Conservation (phyloP, 2,797 vertebrate genomes). For the Phrynocephalus vlangalii region DNA sequence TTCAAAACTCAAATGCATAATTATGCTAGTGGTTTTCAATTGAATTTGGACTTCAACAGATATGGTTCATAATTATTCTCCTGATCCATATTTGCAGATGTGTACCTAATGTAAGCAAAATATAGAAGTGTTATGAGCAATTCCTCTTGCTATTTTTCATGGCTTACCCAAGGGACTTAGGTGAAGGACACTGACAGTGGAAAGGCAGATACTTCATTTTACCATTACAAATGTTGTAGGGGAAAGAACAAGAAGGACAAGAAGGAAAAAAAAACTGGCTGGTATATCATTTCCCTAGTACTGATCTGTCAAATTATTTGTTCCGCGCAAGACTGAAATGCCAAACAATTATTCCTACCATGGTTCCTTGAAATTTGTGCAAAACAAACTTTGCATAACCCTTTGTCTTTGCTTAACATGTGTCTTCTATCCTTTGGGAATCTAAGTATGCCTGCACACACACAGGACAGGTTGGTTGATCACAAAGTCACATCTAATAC, state of each 20-base stretch:
- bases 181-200: not conserved
- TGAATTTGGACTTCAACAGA: not conserved
- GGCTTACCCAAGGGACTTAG: not conserved
- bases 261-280: not conserved
- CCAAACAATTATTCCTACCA: too few relatives aligned
- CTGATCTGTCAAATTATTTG: not conserved
- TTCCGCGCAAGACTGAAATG: too few relatives aligned
- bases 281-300: not conserved
- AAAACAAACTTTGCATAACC: too few relatives aligned
- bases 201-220: not conserved
- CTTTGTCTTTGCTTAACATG: too few relatives aligned
- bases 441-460: too few relatives aligned
- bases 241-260: not conserved
- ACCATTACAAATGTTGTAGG: not conserved
- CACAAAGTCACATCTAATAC: too few relatives aligned
- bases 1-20: not conserved
- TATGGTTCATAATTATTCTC: not conserved
- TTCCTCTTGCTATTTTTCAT: not conserved
- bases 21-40: not conserved
- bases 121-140: not conserved
- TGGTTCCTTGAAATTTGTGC: too few relatives aligned
- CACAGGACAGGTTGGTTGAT: too few relatives aligned
- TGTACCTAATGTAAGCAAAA: not conserved
- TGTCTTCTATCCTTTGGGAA: too few relatives aligned
- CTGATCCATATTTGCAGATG: not conserved